phyloP scores from a whole-genome alignment of 1,140 invertebrate genomes.

The Aporrectodea caliginosa region DNA sequence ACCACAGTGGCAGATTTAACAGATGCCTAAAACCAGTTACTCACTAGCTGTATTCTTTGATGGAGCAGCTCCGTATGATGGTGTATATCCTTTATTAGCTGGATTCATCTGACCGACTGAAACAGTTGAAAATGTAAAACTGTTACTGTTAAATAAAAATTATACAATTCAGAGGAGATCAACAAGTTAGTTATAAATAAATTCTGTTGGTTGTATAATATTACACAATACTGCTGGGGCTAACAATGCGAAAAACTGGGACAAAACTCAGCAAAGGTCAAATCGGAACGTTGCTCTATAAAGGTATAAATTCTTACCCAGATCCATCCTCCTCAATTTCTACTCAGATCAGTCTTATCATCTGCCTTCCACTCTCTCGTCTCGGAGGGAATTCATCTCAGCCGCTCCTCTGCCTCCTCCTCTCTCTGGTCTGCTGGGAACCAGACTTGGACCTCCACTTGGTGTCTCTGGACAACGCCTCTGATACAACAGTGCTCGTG shows the following conservation, averaged over 20 bases:
- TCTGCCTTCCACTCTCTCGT: too few relatives aligned
- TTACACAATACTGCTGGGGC: not conserved
- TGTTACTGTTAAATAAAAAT: not conserved
- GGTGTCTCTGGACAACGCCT: not conserved
- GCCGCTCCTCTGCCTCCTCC: too few relatives aligned
- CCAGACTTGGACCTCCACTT: not conserved
- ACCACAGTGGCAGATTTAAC: not conserved
- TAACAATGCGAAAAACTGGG: not conserved
- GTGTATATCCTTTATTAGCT: not conserved
- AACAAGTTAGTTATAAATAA: too few relatives aligned
- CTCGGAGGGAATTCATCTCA: too few relatives aligned
- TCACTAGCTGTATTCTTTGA: not conserved
- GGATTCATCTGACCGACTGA: not conserved
- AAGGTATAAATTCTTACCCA: too few relatives aligned
- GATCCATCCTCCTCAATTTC: too few relatives aligned
- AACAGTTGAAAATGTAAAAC: not conserved
- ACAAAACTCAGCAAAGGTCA: not conserved
- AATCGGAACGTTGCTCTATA: not conserved
- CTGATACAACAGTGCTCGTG: not conserved
- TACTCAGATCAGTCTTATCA: too few relatives aligned
- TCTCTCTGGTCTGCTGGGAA: too few relatives aligned
- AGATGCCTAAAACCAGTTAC: not conserved
- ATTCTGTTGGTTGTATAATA: too few relatives aligned
- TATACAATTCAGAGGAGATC: not conserved
- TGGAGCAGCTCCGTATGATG: not conserved